Conservation (phyloP, 2,113 vertebrate genomes). For the Saccopteryx leptura region DNA sequence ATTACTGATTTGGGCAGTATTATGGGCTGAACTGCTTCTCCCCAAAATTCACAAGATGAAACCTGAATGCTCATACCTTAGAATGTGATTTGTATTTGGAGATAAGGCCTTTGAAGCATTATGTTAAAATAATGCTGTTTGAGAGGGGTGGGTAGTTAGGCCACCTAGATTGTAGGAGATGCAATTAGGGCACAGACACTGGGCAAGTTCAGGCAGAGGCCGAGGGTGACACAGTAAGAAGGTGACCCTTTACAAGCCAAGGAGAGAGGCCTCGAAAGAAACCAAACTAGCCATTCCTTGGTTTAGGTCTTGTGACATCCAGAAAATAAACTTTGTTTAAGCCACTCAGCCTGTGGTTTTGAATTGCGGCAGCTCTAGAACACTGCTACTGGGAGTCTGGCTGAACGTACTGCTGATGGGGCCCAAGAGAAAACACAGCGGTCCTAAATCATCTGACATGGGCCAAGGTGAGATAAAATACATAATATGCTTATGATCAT, state of each 20-base stretch:
- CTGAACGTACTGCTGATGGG: neutral
- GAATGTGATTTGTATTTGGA: neutral
- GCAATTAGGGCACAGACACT: neutral
- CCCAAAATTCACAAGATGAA: neutral
- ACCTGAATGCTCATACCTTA: too few relatives aligned
- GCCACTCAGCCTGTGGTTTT: neutral
- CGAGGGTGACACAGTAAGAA: neutral
- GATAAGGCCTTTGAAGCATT: neutral
- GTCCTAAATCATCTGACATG: neutral
- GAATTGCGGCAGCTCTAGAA: neutral
- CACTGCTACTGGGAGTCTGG: neutral
- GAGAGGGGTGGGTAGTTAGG: neutral
- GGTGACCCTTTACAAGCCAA: neutral
- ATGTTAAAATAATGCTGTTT: neutral
- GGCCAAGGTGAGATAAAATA: neutral
- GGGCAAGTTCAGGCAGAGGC: neutral
- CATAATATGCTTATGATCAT: neutral
- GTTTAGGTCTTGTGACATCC: neutral
- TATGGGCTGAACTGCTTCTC: neutral
- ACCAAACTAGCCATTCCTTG: neutral
- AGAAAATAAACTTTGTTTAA: neutral
- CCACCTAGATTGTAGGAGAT: neutral
- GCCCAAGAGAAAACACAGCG: neutral
- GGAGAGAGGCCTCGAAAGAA: neutral
- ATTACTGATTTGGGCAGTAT: neutral